A percentile compares a stretch with the other conserved stretches of the same genome.
These are phyloP conservation scores for Strigops habroptila DNA, from an alignment of 2,113 vertebrate genomes.

Conservation along the genomic window DNA sequence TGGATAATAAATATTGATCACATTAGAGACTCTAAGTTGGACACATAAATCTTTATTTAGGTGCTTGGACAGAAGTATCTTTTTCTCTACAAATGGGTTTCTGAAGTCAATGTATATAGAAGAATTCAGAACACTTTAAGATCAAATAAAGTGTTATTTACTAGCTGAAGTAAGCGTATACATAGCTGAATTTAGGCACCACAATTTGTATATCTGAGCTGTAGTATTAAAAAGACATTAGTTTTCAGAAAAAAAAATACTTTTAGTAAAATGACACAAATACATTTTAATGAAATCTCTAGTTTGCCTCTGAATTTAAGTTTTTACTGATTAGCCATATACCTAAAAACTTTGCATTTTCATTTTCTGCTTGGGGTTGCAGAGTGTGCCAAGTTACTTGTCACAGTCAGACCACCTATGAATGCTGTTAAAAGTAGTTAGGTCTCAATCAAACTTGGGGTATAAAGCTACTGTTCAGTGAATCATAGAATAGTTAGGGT, in stretches of 20 bases:
- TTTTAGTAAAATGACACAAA: neutral
- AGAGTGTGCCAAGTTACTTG: neutral
- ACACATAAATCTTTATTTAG: neutral
- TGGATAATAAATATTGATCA: conserved; percentile 16
- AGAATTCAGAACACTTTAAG: neutral
- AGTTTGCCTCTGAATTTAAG: neutral
- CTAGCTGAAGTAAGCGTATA: neutral
- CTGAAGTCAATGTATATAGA: neutral
- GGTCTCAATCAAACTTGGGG: neutral
- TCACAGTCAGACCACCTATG: neutral
- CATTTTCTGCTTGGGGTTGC: neutral
- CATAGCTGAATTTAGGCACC: neutral
- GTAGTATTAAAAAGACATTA: neutral
- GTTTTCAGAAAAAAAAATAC: neutral
- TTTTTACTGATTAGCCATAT: neutral
- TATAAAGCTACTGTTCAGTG: neutral
- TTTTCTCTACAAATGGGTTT: neutral
- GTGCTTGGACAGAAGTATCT: neutral
- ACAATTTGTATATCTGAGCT: neutral
- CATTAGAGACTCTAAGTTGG: neutral
- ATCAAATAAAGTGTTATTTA: neutral
- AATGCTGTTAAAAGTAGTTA: neutral
- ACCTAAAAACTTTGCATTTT: neutral
- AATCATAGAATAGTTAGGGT: neutral
- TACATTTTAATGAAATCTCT: neutral